Percentiles rank a stretch among this genome's conserved stretches.
Evolutionary conservation across 2,113 vertebrate species (phyloP).

Genomic region (Galbula dea): DNA sequence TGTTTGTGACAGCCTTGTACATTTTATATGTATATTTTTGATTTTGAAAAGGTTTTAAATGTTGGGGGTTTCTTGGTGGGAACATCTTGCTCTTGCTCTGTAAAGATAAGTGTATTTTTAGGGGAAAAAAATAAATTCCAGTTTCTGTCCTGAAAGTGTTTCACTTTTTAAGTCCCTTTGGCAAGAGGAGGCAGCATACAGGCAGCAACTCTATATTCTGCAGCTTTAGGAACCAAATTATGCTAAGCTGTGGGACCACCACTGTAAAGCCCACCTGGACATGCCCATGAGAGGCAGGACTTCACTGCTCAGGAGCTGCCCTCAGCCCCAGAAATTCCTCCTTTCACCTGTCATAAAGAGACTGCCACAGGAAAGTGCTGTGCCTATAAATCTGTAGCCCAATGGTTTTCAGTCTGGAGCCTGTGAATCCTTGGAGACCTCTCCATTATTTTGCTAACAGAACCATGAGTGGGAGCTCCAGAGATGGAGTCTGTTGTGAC

Average conservation of each 20-base stretch:
- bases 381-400: neutral
- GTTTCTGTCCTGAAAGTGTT: neutral
- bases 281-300: neutral
- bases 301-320: neutral
- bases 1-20: neutral
- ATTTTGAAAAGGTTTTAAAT: neutral
- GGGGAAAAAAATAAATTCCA: neutral
- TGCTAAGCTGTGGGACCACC: neutral
- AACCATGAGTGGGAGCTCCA: neutral
- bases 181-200: neutral
- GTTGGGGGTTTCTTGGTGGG: neutral
- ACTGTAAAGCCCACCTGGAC: neutral
- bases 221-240: neutral
- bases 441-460: neutral
- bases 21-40: neutral
- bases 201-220: neutral
- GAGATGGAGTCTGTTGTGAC: neutral
- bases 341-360: neutral
- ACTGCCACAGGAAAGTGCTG: neutral
- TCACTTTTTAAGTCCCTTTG: neutral
- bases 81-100: neutral
- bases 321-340: neutral
- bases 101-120: neutral
- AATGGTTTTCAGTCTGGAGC: neutral
- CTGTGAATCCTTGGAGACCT: neutral